Evolutionary conservation across 2,888 invertebrate species (phyloP).

Genomic region (Dryobota labecula): DNA sequence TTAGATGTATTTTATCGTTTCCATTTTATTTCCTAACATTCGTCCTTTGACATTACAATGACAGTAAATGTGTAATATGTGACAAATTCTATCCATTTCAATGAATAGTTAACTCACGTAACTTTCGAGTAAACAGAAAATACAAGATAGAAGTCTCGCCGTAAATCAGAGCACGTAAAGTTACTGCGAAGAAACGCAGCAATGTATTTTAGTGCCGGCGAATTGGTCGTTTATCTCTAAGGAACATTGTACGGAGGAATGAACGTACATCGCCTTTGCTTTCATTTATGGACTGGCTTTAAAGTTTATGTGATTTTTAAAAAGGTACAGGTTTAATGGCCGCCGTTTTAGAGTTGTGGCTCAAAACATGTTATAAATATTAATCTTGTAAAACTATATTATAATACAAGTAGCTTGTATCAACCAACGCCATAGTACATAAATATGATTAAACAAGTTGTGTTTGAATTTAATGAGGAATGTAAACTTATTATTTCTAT

Average conservation of each 20-base stretch:
- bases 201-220: slow-evolving; percentile 56
- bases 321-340: slow-evolving; percentile 34
- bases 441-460: neutral
- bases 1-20: slow-evolving; percentile 41
- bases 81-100: slow-evolving; percentile 31
- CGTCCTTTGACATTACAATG: slow-evolving; percentile 32
- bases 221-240: slow-evolving; percentile 59
- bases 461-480: neutral
- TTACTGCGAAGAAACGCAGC: slow-evolving; percentile 49
- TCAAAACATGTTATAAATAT: slow-evolving; percentile 3
- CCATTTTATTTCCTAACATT: slow-evolving; percentile 50
- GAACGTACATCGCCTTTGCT: slow-evolving; percentile 40
- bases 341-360: slow-evolving; percentile 32
- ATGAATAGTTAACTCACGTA: slow-evolving; percentile 27
- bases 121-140: slow-evolving; percentile 31
- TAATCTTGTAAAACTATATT: neutral
- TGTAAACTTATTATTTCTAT: no score
- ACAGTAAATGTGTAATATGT: slow-evolving; percentile 29
- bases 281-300: slow-evolving; percentile 52
- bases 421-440: neutral
- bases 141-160: slow-evolving; percentile 35
- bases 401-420: neutral
- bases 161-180: slow-evolving; percentile 49
- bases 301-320: slow-evolving; percentile 59
- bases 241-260: slow-evolving; percentile 54